Percentiles rank a stretch among this genome's conserved stretches.
phyloP scores from a whole-genome alignment of 2,113 vertebrate genomes.

The Pseudonaja textilis region DNA sequence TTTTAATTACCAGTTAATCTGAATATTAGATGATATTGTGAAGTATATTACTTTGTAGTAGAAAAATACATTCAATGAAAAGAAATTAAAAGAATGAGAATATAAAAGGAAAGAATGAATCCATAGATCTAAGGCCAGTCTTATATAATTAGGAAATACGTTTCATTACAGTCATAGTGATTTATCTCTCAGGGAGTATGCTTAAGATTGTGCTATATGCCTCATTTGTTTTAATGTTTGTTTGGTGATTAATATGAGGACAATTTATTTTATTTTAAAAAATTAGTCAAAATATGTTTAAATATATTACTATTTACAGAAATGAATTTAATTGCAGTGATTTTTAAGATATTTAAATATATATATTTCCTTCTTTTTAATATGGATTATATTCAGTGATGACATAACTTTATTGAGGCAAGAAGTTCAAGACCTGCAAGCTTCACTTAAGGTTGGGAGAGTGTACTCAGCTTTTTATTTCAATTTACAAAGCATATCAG shows the following conservation, averaged over 20 bases:
- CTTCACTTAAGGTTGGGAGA: conserved; percentile 87
- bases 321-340: background rate
- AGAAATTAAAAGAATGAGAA: background rate
- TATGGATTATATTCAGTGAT: conserved; percentile 75
- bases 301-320: background rate
- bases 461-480: conserved; percentile 49
- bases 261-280: background rate
- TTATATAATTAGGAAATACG: background rate
- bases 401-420: conserved; percentile 87
- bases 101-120: background rate
- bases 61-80: background rate
- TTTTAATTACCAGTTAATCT: conserved; percentile 34
- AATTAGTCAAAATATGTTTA: background rate
- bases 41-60: conserved; percentile 26
- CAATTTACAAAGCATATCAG: conserved; percentile 33
- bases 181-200: background rate
- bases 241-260: background rate
- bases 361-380: conserved; percentile 55
- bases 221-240: background rate
- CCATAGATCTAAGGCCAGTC: background rate
- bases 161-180: background rate
- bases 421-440: conserved; percentile 93
- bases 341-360: conserved; percentile 27
- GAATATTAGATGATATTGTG: conserved; percentile 23
- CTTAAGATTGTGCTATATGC: background rate